phyloP scores from a whole-genome alignment of 2,113 vertebrate species.

The Monopterus albus region DNA sequence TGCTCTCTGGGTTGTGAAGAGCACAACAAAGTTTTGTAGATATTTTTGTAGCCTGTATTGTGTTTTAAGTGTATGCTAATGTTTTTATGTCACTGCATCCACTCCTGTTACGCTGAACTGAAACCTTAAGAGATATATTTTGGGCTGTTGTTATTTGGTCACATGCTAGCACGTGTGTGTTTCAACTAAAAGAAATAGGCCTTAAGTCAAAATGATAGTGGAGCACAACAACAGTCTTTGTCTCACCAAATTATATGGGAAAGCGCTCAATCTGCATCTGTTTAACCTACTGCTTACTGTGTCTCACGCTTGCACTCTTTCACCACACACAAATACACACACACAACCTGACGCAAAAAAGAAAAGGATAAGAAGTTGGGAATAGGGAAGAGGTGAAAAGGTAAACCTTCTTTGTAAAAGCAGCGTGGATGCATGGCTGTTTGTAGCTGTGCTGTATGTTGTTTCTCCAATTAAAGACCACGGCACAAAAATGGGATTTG shows the following conservation, averaged over 20 bases:
- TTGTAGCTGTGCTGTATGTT: conserved; percentile 29
- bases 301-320: conserved; percentile 22
- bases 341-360: conserved; percentile 54
- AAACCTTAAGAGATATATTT: conserved; percentile 59
- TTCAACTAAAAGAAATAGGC: conserved; percentile 41
- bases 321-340: conserved; percentile 3
- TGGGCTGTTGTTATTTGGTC: conserved; percentile 29
- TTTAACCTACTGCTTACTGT: conserved; percentile 36
- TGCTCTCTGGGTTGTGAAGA: conserved; percentile 27
- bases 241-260: conserved; percentile 67
- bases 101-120: conserved; percentile 57
- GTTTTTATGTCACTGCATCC: conserved; percentile 70
- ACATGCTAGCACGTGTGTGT: background rate
- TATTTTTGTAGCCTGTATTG: conserved; percentile 52
- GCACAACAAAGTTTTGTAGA: conserved; percentile 8
- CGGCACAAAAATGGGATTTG: conserved; percentile 34
- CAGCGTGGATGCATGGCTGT: background rate
- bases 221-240: conserved; percentile 66
- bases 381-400: conserved; percentile 35
- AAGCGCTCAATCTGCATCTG: conserved; percentile 58
- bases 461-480: conserved; percentile 40
- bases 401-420: conserved; percentile 21
- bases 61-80: conserved; percentile 70
- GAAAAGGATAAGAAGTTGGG: conserved; percentile 42
- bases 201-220: conserved; percentile 61